These are phyloP conservation scores for Petrosia ficiformis DNA, from an alignment of 37 sponge, comb jelly and placozoan species.

Conservation along the genomic window DNA sequence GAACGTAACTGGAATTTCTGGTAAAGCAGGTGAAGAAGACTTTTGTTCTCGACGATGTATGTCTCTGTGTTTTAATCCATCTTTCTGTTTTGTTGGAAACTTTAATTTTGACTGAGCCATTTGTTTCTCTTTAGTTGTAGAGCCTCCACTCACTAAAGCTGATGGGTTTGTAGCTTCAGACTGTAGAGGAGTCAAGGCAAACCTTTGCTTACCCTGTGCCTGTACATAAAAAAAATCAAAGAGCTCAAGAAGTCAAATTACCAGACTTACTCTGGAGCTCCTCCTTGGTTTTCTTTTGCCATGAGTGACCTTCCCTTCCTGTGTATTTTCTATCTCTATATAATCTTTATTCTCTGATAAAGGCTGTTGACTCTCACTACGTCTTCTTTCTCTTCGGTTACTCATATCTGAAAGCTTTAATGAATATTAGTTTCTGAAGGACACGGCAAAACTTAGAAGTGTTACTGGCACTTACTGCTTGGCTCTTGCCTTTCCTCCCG, in stretches of 20 bases:
- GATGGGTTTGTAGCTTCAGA: conserved; percentile 3
- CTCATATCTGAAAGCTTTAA: too few species aligned
- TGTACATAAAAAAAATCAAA: neutral
- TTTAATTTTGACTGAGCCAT: neutral
- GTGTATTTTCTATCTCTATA: neutral
- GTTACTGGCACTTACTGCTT: neutral
- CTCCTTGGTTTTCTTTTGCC: neutral
- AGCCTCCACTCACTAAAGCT: conserved; percentile 22
- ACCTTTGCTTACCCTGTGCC: too few species aligned
- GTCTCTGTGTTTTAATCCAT: too few species aligned
- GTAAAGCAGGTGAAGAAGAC: neutral
- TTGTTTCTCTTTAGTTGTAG: neutral
- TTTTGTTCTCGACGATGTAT: neutral
- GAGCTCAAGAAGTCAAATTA: neutral
- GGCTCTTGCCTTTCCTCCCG: neutral
- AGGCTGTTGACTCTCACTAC: too few species aligned
- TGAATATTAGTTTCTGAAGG: too few species aligned
- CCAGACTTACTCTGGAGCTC: neutral
- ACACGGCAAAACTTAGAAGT: too few species aligned
- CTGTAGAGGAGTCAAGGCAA: conserved; percentile 21
- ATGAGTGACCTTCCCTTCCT: neutral
- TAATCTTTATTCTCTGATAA: too few species aligned
- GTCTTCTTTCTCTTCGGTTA: too few species aligned
- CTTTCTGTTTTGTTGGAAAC: too few species aligned
- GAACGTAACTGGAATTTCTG: neutral